phyloP scores from a whole-genome alignment of 2,797 vertebrate species.

The Microctenopoma steveboyesi region DNA sequence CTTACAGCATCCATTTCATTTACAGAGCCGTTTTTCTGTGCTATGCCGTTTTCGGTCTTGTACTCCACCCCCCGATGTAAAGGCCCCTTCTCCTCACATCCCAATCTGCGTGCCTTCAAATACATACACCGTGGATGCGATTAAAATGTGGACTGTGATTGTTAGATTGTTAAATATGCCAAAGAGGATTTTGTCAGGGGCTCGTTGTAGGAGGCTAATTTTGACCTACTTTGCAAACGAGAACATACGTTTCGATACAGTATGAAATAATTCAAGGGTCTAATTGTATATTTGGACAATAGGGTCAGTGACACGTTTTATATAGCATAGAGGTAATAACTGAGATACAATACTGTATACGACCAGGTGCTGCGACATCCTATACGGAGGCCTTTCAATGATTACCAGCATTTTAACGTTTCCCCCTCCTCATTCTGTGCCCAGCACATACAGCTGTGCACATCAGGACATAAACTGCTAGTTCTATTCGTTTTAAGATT shows the following conservation, averaged over 20 bases:
- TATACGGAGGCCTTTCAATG: neutral
- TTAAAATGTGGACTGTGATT: conserved; percentile 4
- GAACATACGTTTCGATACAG: conserved; percentile 18
- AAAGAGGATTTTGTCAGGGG: neutral
- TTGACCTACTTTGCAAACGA: conserved; percentile 33
- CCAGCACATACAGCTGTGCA: neutral
- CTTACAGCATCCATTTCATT: neutral
- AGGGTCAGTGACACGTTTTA: conserved; percentile 1
- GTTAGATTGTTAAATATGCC: neutral
- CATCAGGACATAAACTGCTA: neutral
- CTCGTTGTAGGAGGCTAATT: neutral
- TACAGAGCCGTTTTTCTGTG: neutral
- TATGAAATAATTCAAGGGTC: conserved; percentile 23
- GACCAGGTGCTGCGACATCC: neutral
- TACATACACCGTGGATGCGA: conserved; percentile 26
- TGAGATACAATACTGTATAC: neutral
- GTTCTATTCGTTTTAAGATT: neutral
- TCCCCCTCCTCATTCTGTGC: too few relatives aligned
- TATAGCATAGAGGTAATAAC: neutral
- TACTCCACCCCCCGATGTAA: neutral
- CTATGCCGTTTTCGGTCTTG: neutral
- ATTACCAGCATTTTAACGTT: neutral
- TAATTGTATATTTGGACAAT: neutral
- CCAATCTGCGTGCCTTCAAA: conserved; percentile 33
- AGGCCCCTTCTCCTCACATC: conserved; percentile 38